Evolutionary conservation across 2,797 vertebrate species (phyloP).

Genomic region (Urocyon cinereoargenteus): DNA sequence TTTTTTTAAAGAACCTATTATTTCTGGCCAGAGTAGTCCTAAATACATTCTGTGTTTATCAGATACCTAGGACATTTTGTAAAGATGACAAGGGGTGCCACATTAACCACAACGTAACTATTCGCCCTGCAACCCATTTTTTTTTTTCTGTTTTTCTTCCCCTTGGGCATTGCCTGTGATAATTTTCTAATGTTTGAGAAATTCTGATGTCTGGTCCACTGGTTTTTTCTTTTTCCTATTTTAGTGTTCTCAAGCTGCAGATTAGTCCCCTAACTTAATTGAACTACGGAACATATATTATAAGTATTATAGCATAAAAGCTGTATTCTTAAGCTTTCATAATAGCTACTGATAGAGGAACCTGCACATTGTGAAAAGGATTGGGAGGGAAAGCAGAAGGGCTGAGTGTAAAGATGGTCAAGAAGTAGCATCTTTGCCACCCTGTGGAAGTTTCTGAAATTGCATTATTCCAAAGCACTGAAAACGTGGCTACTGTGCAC

Average conservation of each 20-base stretch:
- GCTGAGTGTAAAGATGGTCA: background rate
- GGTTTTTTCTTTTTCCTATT: background rate
- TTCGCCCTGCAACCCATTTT: background rate
- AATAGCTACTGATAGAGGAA: conserved; percentile 20
- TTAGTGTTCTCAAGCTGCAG: conserved; percentile 29
- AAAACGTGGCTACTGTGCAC: background rate
- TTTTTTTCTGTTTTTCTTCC: background rate
- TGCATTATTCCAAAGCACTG: conserved; percentile 1
- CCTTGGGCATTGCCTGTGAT: background rate
- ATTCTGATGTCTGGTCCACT: background rate
- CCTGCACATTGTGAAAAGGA: background rate
- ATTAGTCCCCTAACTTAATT: conserved; percentile 46
- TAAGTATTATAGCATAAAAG: conserved; percentile 32
- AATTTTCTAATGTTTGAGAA: conserved; percentile 49
- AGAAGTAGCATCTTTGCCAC: conserved; percentile 60
- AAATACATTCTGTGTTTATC: background rate
- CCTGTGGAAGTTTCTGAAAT: conserved; percentile 71
- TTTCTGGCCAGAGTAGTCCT: background rate
- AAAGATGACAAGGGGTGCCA: background rate
- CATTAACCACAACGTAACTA: background rate
- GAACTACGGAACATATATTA: background rate
- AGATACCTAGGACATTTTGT: background rate
- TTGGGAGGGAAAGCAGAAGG: background rate
- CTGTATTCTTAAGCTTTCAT: conserved; percentile 42
- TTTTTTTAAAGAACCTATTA: background rate